A percentile compares a stretch with the other conserved stretches of the same genome.
Conservation (phyloP, 2,113 vertebrate species). For the Carassius carassius region DNA sequence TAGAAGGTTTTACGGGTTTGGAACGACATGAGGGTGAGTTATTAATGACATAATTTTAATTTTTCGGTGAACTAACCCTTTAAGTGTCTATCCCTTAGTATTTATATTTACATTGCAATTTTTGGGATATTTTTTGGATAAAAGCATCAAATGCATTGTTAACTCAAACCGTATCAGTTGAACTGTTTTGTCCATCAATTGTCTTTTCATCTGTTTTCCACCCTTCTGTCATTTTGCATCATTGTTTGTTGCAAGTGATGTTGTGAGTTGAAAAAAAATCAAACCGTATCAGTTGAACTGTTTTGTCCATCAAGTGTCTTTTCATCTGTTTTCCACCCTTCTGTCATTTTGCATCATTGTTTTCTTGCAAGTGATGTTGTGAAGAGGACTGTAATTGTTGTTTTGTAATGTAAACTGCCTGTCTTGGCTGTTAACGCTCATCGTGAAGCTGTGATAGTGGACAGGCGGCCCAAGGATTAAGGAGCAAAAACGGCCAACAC, state of each 20-base stretch:
- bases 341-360: slow-evolving; percentile 52
- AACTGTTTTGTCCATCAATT: too few species aligned
- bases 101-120: background rate
- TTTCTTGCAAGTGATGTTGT: slow-evolving; percentile 12
- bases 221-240: slow-evolving; percentile 46
- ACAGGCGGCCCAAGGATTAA: slow-evolving; percentile 68
- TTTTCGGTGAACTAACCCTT: too few species aligned
- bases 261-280: slow-evolving; percentile 25
- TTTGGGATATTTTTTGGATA: background rate
- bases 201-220: background rate
- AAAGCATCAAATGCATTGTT: too few species aligned
- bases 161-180: too few species aligned
- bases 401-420: slow-evolving; percentile 58
- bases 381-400: slow-evolving; percentile 50
- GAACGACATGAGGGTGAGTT: too few species aligned
- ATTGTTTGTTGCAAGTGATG: slow-evolving; percentile 25
- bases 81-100: background rate
- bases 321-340: background rate
- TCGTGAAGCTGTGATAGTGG: slow-evolving; percentile 65
- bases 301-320: too few species aligned
- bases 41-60: too few species aligned
- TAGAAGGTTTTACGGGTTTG: too few species aligned
- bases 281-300: too few species aligned
- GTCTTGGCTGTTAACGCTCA: slow-evolving; percentile 48
- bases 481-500: slow-evolving; percentile 71